Evolutionary conservation across 2,888 invertebrate genomes (phyloP).

Genomic region (Apamea anceps): DNA sequence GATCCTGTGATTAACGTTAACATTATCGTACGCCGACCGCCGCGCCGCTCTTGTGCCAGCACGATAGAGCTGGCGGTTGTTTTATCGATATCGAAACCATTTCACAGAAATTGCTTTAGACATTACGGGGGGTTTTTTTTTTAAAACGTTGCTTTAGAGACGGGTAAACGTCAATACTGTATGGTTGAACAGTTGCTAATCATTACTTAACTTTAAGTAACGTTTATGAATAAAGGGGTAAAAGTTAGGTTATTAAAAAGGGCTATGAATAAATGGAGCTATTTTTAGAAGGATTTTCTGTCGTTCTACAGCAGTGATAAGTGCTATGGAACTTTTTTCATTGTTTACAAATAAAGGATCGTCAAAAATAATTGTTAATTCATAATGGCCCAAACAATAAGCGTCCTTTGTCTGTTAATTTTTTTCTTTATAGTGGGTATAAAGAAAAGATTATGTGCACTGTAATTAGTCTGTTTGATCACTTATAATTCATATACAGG

Average conservation of each 20-base stretch:
- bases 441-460: not conserved
- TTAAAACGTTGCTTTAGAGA: too few species aligned
- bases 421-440: too few species aligned
- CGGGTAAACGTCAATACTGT: too few species aligned
- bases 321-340: not conserved
- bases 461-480: not conserved
- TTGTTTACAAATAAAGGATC: too few species aligned
- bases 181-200: too few species aligned
- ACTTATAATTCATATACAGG: not conserved
- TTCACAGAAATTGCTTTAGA: not conserved
- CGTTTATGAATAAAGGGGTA: too few species aligned
- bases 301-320: not conserved
- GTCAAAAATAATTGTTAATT: not conserved
- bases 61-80: constrained; percentile 17
- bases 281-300: not conserved
- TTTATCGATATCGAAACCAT: constrained; percentile 5
- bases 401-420: too few species aligned
- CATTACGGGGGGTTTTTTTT: not conserved
- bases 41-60: constrained; percentile 48
- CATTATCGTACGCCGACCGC: constrained; percentile 70
- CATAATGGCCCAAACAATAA: not conserved
- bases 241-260: not conserved
- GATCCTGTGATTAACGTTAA: constrained; percentile 78
- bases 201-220: too few species aligned
- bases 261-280: not conserved